Conservation (phyloP, 2,113 vertebrate species). For the Chaetorhynchus papuensis region DNA sequence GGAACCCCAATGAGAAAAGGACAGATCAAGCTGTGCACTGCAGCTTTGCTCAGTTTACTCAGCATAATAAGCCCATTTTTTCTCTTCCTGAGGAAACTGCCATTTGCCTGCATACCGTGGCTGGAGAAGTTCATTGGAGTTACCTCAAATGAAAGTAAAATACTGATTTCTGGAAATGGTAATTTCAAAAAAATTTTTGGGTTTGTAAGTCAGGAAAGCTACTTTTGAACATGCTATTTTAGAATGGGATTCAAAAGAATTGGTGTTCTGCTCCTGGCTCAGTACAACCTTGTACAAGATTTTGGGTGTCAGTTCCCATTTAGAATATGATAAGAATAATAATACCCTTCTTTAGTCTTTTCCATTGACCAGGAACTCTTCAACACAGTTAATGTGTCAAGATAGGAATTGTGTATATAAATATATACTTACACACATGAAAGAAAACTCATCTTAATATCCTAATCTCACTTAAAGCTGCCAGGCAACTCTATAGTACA, state of each 20-base stretch:
- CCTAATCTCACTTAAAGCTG: neutral
- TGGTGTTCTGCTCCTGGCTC: neutral
- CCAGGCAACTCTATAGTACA: neutral
- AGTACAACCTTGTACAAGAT: neutral
- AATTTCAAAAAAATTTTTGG: neutral
- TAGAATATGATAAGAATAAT: neutral
- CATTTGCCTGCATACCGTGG: neutral
- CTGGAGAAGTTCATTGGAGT: neutral
- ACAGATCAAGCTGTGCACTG: neutral
- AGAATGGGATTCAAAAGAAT: neutral
- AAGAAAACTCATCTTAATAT: neutral
- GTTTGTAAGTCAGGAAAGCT: neutral
- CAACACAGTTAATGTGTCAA: neutral
- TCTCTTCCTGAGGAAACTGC: neutral
- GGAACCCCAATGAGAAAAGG: neutral
- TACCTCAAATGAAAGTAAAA: neutral
- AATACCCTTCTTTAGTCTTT: neutral
- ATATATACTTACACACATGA: fast-evolving
- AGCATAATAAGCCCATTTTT: neutral
- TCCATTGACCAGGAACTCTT: neutral
- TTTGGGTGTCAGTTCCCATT: neutral
- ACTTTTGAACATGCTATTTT: neutral
- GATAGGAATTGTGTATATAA: neutral
- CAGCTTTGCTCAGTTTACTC: neutral
- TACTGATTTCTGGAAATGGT: neutral